These are phyloP conservation scores for Cololabis saira DNA, from an alignment of 2,113 vertebrate species.

Conservation along the genomic window DNA sequence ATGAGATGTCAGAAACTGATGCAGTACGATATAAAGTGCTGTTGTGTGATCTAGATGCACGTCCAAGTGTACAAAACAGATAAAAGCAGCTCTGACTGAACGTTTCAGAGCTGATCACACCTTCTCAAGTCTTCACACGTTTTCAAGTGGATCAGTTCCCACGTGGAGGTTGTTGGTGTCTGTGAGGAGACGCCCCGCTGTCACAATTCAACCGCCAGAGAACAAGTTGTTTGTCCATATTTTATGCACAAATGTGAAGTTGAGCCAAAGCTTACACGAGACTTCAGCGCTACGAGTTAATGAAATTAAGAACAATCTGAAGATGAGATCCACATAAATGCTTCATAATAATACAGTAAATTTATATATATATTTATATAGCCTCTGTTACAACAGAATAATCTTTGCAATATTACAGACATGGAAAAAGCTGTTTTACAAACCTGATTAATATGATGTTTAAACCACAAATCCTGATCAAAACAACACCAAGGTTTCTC, in stretches of 20 bases:
- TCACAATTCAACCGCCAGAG: background rate
- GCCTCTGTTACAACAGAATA: too few relatives aligned
- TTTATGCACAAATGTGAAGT: slow-evolving; percentile 2
- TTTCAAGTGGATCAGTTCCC: background rate
- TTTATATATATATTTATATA: too few relatives aligned
- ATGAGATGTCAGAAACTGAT: too few relatives aligned
- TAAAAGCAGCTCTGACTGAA: background rate
- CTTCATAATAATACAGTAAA: background rate
- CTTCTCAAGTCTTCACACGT: slow-evolving; percentile 8
- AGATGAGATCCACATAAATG: background rate
- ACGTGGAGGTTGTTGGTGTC: background rate
- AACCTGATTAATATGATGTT: too few relatives aligned
- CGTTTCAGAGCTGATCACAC: background rate
- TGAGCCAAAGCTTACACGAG: background rate
- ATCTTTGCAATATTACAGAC: too few relatives aligned
- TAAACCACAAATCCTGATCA: too few relatives aligned
- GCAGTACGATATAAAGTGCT: too few relatives aligned
- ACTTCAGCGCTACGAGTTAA: background rate
- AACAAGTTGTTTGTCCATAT: background rate
- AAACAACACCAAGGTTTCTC: too few relatives aligned
- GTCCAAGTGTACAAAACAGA: too few relatives aligned
- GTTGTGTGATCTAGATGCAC: too few relatives aligned
- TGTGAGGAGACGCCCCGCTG: slow-evolving; percentile 9
- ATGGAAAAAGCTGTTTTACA: too few relatives aligned
- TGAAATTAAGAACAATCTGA: background rate